A percentile compares a stretch with the other conserved stretches of the same genome.
phyloP scores from a whole-genome alignment of 2,113 vertebrate genomes.

The Hystrix brachyura region DNA sequence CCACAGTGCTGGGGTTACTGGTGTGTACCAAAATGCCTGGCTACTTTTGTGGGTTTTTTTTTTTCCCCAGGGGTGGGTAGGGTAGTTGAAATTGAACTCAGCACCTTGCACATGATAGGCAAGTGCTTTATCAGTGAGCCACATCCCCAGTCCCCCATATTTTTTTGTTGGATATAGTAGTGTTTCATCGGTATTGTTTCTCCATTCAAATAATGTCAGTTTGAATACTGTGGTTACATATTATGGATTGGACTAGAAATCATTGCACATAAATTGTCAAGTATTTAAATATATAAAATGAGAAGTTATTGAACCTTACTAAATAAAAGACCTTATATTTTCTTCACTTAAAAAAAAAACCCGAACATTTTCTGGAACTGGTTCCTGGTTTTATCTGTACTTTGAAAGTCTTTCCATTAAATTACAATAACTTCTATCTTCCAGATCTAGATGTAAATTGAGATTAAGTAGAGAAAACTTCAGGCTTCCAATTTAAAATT shows the following conservation, averaged over 20 bases:
- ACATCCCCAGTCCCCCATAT: too few relatives aligned
- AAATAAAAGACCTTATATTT: slow-evolving; percentile 18
- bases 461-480: slow-evolving; percentile 50
- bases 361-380: not conserved
- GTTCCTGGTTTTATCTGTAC: slow-evolving; percentile 9
- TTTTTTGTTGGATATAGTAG: not conserved
- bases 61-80: too few relatives aligned
- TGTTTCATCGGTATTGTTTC: not conserved
- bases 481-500: slow-evolving; percentile 64
- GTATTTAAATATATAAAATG: slow-evolving; percentile 15
- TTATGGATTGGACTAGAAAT: not conserved
- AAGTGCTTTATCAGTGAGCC: too few relatives aligned
- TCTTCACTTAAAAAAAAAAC: too few relatives aligned
- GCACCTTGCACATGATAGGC: too few relatives aligned
- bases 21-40: too few relatives aligned
- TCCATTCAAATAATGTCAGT: slow-evolving; percentile 16
- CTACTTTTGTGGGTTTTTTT: too few relatives aligned
- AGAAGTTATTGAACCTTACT: not conserved
- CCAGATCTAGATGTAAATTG: slow-evolving; percentile 51
- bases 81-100: too few relatives aligned
- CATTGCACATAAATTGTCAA: slow-evolving; percentile 2
- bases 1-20: too few relatives aligned
- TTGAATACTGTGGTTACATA: not conserved
- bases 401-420: not conserved
- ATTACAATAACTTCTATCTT: slow-evolving; percentile 48